These are phyloP conservation scores for Eristalis arbustorum DNA, from an alignment of 2,888 invertebrate genomes.

Conservation along the genomic window DNA sequence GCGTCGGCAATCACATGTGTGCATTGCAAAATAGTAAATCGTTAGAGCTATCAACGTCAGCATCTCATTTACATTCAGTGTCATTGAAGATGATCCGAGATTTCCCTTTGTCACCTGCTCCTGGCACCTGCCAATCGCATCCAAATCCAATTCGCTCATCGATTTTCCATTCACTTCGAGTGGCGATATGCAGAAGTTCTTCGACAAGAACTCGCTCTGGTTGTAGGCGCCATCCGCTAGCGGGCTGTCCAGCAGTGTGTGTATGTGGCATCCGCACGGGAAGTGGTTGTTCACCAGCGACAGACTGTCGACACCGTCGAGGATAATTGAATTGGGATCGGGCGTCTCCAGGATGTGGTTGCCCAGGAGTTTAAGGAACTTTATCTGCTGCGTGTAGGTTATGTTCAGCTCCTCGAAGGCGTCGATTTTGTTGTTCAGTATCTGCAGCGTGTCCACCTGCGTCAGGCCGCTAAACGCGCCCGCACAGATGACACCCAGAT, in stretches of 20 bases:
- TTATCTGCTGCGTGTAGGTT: constrained; percentile 86
- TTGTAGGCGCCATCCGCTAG: constrained; percentile 85
- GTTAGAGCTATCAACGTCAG: constrained; percentile 76
- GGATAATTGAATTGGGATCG: constrained; percentile 84
- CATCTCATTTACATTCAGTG: constrained; percentile 76
- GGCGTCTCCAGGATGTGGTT: constrained; percentile 92
- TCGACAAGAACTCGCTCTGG: constrained; percentile 84
- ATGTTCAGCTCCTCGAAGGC: constrained; percentile 88
- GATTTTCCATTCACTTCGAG: constrained; percentile 90
- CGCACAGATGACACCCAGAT: constrained; percentile 87
- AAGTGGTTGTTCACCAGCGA: constrained; percentile 90
- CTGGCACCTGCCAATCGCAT: constrained; percentile 85
- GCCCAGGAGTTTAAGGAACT: constrained; percentile 87
- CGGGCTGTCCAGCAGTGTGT: constrained; percentile 88
- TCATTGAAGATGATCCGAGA: constrained; percentile 82
- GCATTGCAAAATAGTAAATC: constrained; percentile 69
- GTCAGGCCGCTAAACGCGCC: constrained; percentile 89
- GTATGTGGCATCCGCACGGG: constrained; percentile 92
- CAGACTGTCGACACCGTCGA: constrained; percentile 87
- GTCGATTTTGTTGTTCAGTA: constrained; percentile 92
- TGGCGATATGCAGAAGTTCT: constrained; percentile 93
- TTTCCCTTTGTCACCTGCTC: constrained; percentile 86
- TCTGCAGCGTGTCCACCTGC: constrained; percentile 86
- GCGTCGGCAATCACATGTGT: constrained; percentile 54
- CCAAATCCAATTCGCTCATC: constrained; percentile 85